phyloP scores from a whole-genome alignment of 1,140 invertebrate species.

The Lasaia peninsularis region DNA sequence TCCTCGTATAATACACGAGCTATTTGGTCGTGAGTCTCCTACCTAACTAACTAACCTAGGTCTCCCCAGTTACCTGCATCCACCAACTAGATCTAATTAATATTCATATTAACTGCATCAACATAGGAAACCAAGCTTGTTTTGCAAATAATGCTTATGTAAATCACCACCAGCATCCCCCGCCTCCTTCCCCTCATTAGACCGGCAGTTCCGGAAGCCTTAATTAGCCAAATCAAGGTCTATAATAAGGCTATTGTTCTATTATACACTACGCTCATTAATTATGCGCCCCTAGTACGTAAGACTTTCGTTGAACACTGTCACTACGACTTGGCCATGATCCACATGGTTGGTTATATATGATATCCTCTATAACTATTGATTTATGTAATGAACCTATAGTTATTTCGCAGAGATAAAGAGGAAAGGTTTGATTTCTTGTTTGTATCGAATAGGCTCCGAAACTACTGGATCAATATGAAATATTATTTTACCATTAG shows the following conservation, averaged over 20 bases:
- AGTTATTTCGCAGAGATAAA: too few relatives aligned
- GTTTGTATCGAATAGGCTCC: too few relatives aligned
- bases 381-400: too few relatives aligned
- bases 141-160: constrained; percentile 3
- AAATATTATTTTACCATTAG: too few relatives aligned
- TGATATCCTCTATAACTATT: too few relatives aligned
- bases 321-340: not conserved
- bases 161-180: not conserved
- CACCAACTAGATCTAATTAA: not conserved
- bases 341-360: too few relatives aligned
- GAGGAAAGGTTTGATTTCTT: too few relatives aligned
- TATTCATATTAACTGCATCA: not conserved
- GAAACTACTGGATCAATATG: too few relatives aligned
- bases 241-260: constrained; percentile 10
- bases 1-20: too few relatives aligned
- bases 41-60: too few relatives aligned
- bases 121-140: not conserved
- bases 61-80: too few relatives aligned
- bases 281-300: not conserved
- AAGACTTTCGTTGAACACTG: not conserved
- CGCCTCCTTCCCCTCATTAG: not conserved
- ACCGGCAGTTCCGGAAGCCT: not conserved
- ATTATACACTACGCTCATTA: constrained; percentile 5
- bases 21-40: too few relatives aligned
- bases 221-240: constrained; percentile 1